Percentiles rank a stretch among this genome's conserved stretches.
These are phyloP conservation scores for Iphiclides podalirius DNA, from an alignment of 2,888 invertebrate species.

Conservation along the genomic window DNA sequence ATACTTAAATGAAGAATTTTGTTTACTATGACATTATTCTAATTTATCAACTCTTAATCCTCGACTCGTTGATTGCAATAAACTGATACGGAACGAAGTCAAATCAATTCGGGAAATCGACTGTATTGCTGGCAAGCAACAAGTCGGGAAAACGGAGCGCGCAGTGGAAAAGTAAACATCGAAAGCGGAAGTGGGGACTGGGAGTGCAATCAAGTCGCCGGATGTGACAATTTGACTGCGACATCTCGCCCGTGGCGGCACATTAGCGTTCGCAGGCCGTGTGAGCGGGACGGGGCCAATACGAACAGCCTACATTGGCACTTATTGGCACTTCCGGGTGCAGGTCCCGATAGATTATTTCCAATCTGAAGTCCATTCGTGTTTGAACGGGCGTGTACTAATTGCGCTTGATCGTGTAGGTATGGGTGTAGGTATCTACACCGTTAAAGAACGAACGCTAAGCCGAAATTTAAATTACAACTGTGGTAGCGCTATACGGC, in stretches of 20 bases:
- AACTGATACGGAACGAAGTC: too few relatives aligned
- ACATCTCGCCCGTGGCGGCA: slow-evolving; percentile 10
- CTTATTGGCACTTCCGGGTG: slow-evolving; percentile 13
- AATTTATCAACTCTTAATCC: too few relatives aligned
- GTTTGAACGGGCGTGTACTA: too few relatives aligned
- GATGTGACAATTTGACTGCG: slow-evolving; percentile 51
- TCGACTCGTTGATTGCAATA: too few relatives aligned
- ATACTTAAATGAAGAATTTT: too few relatives aligned
- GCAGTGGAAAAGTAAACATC: slow-evolving; percentile 17
- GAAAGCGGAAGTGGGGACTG: slow-evolving; percentile 47
- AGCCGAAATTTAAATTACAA: too few relatives aligned
- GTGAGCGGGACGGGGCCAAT: slow-evolving; percentile 9
- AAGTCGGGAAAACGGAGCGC: slow-evolving; percentile 7
- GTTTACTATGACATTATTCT: too few relatives aligned
- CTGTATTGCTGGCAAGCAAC: background rate
- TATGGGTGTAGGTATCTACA: too few relatives aligned
- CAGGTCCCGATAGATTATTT: slow-evolving; percentile 1
- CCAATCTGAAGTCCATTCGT: slow-evolving; percentile 4
- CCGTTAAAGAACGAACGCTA: too few relatives aligned
- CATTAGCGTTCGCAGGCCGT: slow-evolving; percentile 15
- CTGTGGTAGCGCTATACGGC: too few relatives aligned
- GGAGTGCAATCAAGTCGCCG: slow-evolving; percentile 57
- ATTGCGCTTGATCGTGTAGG: too few relatives aligned
- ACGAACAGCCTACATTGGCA: slow-evolving; percentile 2
- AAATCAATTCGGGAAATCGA: too few relatives aligned